These are phyloP conservation scores for Drosophila athabasca DNA, from an alignment of 1,140 invertebrate genomes.

Conservation along the genomic window DNA sequence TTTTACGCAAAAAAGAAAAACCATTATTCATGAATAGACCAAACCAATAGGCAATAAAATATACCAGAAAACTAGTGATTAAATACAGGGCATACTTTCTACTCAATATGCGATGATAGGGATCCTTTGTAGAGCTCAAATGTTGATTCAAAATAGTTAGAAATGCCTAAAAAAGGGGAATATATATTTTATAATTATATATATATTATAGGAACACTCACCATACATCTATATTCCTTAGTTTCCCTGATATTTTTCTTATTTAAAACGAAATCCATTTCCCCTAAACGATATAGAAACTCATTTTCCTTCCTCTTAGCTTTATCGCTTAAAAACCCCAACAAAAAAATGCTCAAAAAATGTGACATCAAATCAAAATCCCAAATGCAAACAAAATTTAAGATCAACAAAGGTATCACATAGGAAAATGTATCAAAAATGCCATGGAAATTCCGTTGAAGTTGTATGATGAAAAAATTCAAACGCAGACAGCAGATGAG, in stretches of 20 bases:
- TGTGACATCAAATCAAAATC: not conserved
- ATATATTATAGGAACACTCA: not conserved
- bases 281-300: conserved; percentile 1
- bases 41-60: too few relatives aligned
- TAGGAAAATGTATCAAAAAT: conserved; percentile 1
- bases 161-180: not conserved
- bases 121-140: not conserved
- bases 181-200: not conserved
- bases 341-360: conserved; percentile 6
- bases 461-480: not conserved
- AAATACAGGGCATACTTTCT: not conserved
- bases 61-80: not conserved
- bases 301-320: not conserved
- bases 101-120: not conserved
- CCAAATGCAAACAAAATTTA: conserved; percentile 10
- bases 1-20: not conserved
- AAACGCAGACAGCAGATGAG: conserved; percentile 6
- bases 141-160: not conserved
- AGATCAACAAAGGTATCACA: conserved; percentile 7
- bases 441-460: conserved; percentile 1
- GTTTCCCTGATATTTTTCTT: not conserved
- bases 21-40: too few relatives aligned
- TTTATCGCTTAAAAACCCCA: conserved; percentile 12
- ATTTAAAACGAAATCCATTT: not conserved
- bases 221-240: not conserved